phyloP scores from a whole-genome alignment of 2,113 vertebrate genomes.

The Chauna torquata region DNA sequence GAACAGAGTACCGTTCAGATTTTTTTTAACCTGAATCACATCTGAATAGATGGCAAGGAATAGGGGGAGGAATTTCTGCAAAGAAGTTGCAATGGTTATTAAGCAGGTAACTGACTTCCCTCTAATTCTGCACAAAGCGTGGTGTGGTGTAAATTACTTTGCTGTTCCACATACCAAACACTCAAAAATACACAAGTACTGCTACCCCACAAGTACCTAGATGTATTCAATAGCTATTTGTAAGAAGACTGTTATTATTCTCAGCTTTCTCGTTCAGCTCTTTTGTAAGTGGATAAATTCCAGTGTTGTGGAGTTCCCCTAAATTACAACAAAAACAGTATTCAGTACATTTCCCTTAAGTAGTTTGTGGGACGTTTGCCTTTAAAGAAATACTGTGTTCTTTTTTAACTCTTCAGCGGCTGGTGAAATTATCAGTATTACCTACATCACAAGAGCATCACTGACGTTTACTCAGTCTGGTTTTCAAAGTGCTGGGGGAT shows the following conservation, averaged over 20 bases:
- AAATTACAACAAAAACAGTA: neutral
- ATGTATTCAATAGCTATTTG: neutral
- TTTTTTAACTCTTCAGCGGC: neutral
- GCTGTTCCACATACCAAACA: neutral
- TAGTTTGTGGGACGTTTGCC: neutral
- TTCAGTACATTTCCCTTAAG: neutral
- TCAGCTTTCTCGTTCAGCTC: neutral
- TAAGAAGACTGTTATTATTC: neutral
- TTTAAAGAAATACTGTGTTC: neutral
- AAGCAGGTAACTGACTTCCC: neutral
- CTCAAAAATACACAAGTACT: neutral
- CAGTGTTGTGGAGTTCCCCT: neutral
- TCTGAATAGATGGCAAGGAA: neutral
- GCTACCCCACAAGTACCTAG: neutral
- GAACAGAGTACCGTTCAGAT: neutral
- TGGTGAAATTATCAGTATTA: neutral
- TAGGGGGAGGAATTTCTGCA: neutral
- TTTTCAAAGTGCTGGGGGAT: conserved; percentile 39
- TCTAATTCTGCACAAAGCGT: neutral
- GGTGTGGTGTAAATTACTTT: neutral
- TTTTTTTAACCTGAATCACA: neutral
- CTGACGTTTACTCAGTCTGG: conserved; percentile 10
- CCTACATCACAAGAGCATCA: neutral
- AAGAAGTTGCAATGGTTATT: neutral
- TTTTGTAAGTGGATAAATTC: neutral